phyloP scores from a whole-genome alignment of 2,888 invertebrate species.

The Busseola fusca region DNA sequence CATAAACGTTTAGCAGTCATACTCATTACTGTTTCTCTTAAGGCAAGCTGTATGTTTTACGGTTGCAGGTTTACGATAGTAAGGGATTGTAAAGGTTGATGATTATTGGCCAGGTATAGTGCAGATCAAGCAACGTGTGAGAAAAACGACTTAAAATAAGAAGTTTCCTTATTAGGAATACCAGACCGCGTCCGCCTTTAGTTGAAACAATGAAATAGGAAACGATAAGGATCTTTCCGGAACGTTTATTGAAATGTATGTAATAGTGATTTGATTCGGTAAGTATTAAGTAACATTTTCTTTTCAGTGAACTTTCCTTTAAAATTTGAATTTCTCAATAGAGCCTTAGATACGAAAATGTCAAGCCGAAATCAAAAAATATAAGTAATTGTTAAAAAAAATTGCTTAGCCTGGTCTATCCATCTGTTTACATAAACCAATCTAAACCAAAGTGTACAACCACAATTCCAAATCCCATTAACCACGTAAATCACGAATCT shows the following conservation, averaged over 20 bases:
- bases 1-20: constrained; percentile 31
- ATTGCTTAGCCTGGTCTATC: not conserved
- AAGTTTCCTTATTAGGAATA: not conserved
- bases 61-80: constrained; percentile 17
- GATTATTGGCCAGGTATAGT: not conserved
- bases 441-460: constrained; percentile 5
- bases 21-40: constrained; percentile 12
- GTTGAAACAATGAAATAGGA: constrained; percentile 6
- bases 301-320: not conserved
- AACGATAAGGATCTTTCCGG: constrained; percentile 1
- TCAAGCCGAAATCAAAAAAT: too few species aligned
- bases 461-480: constrained; percentile 26
- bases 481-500: constrained; percentile 35
- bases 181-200: not conserved
- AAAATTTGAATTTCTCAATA: not conserved
- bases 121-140: not conserved
- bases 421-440: not conserved
- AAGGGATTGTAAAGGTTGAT: not conserved
- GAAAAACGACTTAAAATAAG: not conserved
- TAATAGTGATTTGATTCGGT: constrained; percentile 33
- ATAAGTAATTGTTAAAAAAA: too few species aligned
- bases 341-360: not conserved
- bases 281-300: constrained; percentile 25
- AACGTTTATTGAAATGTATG: constrained; percentile 31
- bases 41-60: constrained; percentile 18